These are phyloP conservation scores for Ctenomys sociabilis DNA, from an alignment of 2,113 vertebrate genomes.

Conservation along the genomic window DNA sequence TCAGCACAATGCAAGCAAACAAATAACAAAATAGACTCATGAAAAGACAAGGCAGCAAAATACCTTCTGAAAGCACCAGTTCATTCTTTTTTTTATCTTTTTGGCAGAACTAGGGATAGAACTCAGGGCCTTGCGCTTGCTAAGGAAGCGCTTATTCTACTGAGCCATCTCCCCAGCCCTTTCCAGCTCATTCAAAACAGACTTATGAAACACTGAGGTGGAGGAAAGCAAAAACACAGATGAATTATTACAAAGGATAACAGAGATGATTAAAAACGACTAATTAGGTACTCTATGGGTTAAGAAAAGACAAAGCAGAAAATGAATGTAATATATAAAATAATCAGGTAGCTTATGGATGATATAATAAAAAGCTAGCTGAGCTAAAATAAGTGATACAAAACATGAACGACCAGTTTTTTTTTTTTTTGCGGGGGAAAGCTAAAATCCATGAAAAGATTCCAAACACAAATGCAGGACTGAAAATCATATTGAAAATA, in stretches of 20 bases:
- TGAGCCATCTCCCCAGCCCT: too few species aligned
- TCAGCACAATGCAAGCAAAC: not conserved
- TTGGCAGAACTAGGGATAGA: too few species aligned
- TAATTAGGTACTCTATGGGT: not conserved
- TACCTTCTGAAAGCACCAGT: not conserved
- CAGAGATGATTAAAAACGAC: not conserved
- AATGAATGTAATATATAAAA: not conserved
- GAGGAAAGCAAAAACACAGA: not conserved
- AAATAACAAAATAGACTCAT: not conserved
- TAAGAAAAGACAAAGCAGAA: not conserved
- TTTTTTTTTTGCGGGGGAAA: too few species aligned
- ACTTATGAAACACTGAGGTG: not conserved
- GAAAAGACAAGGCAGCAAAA: not conserved
- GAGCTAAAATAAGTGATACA: not conserved
- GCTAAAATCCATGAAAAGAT: not conserved
- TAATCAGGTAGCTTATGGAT: not conserved
- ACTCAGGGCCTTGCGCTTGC: too few species aligned
- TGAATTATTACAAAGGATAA: not conserved
- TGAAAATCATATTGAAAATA: not conserved
- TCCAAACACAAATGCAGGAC: not conserved
- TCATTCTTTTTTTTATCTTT: too few species aligned
- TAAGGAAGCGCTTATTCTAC: too few species aligned
- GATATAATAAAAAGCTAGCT: not conserved
- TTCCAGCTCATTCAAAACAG: not conserved
- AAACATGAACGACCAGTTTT: not conserved